Base-by-base conservation (phyloP, 2,113 vertebrate genomes). In the Pygoscelis antarcticus region DNA sequence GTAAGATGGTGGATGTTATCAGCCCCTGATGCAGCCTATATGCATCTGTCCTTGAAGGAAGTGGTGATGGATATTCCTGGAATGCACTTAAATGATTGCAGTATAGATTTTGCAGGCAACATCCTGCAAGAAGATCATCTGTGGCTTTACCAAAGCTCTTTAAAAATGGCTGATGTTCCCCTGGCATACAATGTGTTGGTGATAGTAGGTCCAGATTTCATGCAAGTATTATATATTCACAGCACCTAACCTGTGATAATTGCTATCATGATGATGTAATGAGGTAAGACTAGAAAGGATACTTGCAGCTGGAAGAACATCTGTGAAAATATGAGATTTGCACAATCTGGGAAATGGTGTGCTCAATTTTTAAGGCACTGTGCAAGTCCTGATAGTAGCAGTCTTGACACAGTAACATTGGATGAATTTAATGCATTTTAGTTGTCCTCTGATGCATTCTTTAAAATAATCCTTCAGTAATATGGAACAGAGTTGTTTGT, bases 261-360 rank as follows among this genome's bases (percentile, higher is more conserved):
- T 38, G 34, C 22, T 86, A 4, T 22, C 4, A 11, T 18, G 14
- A 32, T 23, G 38, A 80, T 25, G 18, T 26, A 60, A 40, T 32
- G 29, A 25, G 72, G 34, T 29, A 46, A 65, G 30, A 49, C 36
- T 89, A 25, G 36, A 44, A 70, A 46, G 26, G 34, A 40, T 29
- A 42, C 11, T 47, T 71, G 20, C 2, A n/a, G 11, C 10, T 70
- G 27, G 26, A 69, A 61, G 15, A 38, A 85, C 0, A 1, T 11
- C 27, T 65, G 21, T 42, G 36, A 70, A 85, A 78, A 70, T 11
- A 25, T 22, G 36, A 85, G 16, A 52, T 49, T 47, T 66, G 12
- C 27, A 44, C 0, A 0, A 22, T 22, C 9, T 79, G 34, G 40
- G 22, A 57, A 61, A 52, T 11, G 1, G 13, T 25, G 18, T 69